Conservation (phyloP, 2,888 invertebrate genomes). For the Parnassius mnemosyne region DNA sequence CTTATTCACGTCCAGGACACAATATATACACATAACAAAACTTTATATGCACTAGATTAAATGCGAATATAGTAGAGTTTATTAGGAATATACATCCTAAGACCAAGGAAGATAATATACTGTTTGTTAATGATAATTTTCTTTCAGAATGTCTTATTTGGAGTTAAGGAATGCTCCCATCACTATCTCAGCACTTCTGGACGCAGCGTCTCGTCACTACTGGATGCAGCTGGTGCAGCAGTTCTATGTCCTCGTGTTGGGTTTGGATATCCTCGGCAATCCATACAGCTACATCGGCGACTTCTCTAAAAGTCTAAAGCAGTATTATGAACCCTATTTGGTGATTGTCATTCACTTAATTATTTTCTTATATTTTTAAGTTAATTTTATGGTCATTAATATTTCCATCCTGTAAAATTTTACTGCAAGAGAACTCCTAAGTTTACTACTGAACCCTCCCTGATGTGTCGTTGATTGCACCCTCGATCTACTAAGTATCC, state of each 20-base stretch:
- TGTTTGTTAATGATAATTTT: background rate
- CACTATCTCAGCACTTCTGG: conserved; percentile 68
- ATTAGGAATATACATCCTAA: no score
- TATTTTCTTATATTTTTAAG: background rate
- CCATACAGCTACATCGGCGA: conserved; percentile 85
- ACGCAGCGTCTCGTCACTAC: conserved; percentile 83
- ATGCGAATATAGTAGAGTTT: no score
- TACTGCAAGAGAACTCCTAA: background rate
- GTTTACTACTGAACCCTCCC: no score
- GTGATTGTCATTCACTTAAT: conserved; percentile 52
- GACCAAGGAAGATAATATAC: no score
- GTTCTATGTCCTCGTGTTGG: conserved; percentile 88
- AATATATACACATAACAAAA: no score
- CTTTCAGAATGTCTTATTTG: conserved; percentile 83
- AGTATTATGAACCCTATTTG: conserved; percentile 83
- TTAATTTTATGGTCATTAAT: no score
- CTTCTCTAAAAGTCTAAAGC: conserved; percentile 81
- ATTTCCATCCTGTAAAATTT: no score
- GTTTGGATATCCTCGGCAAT: conserved; percentile 89
- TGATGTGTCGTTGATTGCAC: no score
- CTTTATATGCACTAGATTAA: no score
- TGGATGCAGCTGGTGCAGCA: conserved; percentile 88
- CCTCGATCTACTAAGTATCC: no score
- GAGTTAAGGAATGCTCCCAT: conserved; percentile 82
- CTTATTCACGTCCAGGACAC: no score